Evolutionary conservation across 2,113 vertebrate genomes (phyloP).

Genomic region (Muntiacus muntjak): DNA sequence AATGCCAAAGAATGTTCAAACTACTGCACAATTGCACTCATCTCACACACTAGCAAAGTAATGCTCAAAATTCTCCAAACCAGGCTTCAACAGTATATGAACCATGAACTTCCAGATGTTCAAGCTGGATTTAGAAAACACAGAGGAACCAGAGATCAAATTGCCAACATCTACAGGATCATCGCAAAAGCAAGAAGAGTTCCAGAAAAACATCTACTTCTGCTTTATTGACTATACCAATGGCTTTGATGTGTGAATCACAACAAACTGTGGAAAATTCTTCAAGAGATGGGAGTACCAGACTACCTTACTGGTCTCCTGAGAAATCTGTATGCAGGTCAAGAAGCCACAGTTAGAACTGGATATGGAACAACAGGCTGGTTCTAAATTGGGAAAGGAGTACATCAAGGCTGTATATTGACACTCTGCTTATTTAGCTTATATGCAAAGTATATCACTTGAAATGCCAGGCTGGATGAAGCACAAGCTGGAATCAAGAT

Average conservation of each 20-base stretch:
- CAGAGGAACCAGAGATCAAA: neutral
- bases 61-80: neutral
- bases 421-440: neutral
- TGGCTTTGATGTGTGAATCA: neutral
- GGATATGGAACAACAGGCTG: neutral
- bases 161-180: neutral
- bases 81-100: neutral
- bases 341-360: neutral
- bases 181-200: neutral
- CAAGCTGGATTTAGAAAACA: neutral
- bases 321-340: neutral
- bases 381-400: neutral
- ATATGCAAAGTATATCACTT: neutral
- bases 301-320: neutral
- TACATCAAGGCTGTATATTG: neutral
- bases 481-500: neutral
- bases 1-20: neutral
- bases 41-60: neutral
- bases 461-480: neutral
- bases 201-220: neutral
- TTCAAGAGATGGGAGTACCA: neutral
- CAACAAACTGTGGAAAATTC: neutral
- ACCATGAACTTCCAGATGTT: neutral
- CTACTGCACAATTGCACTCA: neutral
- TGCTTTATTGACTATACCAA: neutral